Evolutionary conservation across 2,888 invertebrate species (phyloP).

Genomic region (Quadroppia sp.): DNA sequence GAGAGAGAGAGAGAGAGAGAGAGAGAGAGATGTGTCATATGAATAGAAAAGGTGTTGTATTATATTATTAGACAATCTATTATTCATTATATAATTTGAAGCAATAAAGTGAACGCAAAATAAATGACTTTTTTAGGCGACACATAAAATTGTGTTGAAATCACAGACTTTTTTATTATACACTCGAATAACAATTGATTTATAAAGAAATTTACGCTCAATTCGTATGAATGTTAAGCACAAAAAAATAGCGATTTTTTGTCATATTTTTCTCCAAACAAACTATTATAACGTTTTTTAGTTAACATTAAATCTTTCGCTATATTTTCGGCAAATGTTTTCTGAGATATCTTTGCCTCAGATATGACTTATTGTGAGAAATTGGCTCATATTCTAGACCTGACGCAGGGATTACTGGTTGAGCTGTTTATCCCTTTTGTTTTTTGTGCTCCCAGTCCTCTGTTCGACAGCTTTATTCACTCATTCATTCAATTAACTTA

Average conservation of each 20-base stretch:
- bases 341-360: no score
- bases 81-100: slow-evolving; percentile 20
- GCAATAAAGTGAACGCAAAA: slow-evolving; percentile 17
- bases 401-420: not conserved
- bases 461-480: not conserved
- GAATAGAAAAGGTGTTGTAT: not conserved
- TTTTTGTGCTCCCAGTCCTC: not conserved
- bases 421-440: slow-evolving; percentile 5
- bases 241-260: no score
- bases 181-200: slow-evolving; percentile 1
- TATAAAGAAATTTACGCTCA: not conserved
- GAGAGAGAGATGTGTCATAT: no score
- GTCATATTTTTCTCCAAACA: no score
- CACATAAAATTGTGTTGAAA: no score
- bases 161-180: not conserved
- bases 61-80: not conserved
- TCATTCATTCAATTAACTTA: slow-evolving; percentile 21
- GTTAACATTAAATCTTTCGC: no score
- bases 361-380: not conserved
- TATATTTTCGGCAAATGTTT: no score
- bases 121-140: slow-evolving; percentile 1
- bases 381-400: slow-evolving; percentile 19
- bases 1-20: no score
- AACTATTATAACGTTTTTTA: no score
- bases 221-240: not conserved